Percentiles rank a stretch among this genome's conserved stretches.
These are phyloP conservation scores for Acanthopagrus latus DNA, from an alignment of 2,797 vertebrate species.

Conservation along the genomic window DNA sequence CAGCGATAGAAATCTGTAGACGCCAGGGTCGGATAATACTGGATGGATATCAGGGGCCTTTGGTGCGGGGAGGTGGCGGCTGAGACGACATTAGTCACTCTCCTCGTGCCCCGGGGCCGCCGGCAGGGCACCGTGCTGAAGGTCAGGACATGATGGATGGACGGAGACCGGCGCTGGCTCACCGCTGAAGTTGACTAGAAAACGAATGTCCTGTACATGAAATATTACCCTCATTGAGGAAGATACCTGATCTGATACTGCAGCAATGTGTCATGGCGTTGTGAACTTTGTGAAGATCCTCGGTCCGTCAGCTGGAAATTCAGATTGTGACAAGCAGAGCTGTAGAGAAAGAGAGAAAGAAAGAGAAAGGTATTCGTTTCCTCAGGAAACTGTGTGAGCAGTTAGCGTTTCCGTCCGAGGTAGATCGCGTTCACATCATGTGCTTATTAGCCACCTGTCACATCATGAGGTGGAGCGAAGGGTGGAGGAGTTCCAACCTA, in stretches of 20 bases:
- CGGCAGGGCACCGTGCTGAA: constrained; percentile 71
- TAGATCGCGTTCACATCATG: too few species aligned
- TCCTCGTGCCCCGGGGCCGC: constrained; percentile 65
- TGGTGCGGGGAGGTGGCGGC: constrained; percentile 66
- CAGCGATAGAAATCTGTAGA: constrained; percentile 82
- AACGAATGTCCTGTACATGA: constrained; percentile 77
- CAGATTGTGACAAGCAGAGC: constrained; percentile 22
- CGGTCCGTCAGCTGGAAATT: constrained; percentile 31
- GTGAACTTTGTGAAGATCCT: constrained; percentile 56
- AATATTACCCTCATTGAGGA: constrained; percentile 65
- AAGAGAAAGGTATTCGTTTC: too few species aligned
- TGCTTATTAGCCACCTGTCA: too few species aligned
- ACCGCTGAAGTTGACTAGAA: constrained; percentile 70
- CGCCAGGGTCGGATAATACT: constrained; percentile 74
- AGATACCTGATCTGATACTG: constrained; percentile 72
- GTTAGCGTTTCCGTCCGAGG: too few species aligned
- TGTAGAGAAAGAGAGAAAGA: not conserved
- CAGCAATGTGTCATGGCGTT: constrained; percentile 57
- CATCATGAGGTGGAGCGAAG: too few species aligned
- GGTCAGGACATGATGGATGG: constrained; percentile 81
- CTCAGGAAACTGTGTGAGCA: too few species aligned
- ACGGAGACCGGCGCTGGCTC: constrained; percentile 54
- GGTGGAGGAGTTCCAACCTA: too few species aligned
- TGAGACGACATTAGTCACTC: constrained; percentile 76
- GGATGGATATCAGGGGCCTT: constrained; percentile 73